These are phyloP conservation scores for Lycia hirtaria DNA, from an alignment of 2,888 invertebrate genomes.

Conservation along the genomic window DNA sequence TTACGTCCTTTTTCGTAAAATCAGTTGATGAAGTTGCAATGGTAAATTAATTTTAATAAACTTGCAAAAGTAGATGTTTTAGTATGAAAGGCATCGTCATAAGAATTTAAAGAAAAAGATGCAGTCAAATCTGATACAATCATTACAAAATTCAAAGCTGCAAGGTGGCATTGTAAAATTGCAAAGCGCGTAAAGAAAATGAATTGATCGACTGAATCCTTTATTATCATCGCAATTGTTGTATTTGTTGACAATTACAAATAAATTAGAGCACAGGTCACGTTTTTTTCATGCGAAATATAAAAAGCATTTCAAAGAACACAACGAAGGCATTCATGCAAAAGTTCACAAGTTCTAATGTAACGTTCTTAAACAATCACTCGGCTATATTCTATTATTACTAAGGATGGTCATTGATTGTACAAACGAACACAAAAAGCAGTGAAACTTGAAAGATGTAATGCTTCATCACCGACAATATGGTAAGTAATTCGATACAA, in stretches of 20 bases:
- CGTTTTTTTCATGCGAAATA: not conserved
- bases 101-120: conserved; percentile 18
- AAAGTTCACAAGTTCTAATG: not conserved
- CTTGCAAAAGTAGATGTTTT: conserved; percentile 12
- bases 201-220: conserved; percentile 3
- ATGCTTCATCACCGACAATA: conserved; percentile 74
- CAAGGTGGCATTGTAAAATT: not conserved
- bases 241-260: not conserved
- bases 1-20: conserved; percentile 39
- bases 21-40: conserved; percentile 42
- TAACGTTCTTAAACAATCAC: not conserved
- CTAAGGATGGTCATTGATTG: conserved; percentile 22
- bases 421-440: conserved; percentile 32
- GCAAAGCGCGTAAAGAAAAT: not conserved
- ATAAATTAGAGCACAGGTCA: not conserved
- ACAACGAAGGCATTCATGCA: conserved; percentile 11
- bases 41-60: conserved; percentile 33
- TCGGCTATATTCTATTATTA: not conserved
- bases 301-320: not conserved
- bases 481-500: conserved; percentile 41
- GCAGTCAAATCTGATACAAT: conserved; percentile 8
- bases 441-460: conserved; percentile 37
- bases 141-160: not conserved
- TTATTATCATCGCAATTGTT: not conserved
- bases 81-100: not conserved